Percentiles rank a stretch among this genome's conserved stretches.
These are phyloP conservation scores for Cinara cedri DNA, from an alignment of 2,888 invertebrate species.

Conservation along the genomic window DNA sequence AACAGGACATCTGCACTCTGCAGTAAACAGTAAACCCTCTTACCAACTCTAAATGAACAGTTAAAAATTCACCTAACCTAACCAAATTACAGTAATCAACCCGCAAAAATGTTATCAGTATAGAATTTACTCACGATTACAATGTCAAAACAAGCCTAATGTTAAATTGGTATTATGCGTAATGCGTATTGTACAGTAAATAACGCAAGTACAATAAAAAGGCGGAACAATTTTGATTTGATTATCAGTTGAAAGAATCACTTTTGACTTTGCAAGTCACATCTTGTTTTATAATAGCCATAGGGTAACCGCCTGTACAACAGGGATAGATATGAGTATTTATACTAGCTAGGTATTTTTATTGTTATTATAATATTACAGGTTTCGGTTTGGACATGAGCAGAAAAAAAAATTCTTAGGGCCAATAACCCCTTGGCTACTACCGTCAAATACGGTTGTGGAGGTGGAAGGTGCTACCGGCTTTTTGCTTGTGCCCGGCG, in stretches of 20 bases:
- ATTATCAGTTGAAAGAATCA: too few species aligned
- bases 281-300: not conserved
- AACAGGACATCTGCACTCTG: too few species aligned
- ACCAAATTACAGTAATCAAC: too few species aligned
- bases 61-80: too few species aligned
- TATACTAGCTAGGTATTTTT: not conserved
- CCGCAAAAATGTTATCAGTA: too few species aligned
- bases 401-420: slow-evolving; percentile 1
- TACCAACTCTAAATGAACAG: too few species aligned
- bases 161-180: too few species aligned
- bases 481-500: not conserved
- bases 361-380: not conserved
- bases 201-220: not conserved
- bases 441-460: not conserved
- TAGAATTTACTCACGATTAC: too few species aligned
- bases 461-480: not conserved
- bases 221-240: not conserved
- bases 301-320: not conserved
- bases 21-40: too few species aligned
- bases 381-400: slow-evolving; percentile 13
- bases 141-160: too few species aligned
- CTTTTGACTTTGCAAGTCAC: too few species aligned
- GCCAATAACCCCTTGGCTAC: slow-evolving; percentile 24
- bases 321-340: not conserved
- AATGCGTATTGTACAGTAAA: too few species aligned